Evolutionary conservation across 2,113 vertebrate genomes (phyloP).

Genomic region (Coregonus clupeaformis): DNA sequence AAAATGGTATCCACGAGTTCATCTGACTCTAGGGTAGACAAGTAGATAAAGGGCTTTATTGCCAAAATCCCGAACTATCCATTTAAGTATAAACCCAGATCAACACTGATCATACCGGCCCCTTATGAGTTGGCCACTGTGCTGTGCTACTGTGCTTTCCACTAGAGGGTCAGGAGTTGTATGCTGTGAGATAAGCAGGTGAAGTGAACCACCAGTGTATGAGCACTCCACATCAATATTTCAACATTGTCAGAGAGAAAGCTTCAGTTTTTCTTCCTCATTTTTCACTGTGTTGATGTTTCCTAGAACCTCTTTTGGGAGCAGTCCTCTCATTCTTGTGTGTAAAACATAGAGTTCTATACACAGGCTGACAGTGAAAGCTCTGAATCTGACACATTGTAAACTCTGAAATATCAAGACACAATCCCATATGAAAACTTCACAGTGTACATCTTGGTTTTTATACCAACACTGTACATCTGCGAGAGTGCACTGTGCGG

Average conservation of each 20-base stretch:
- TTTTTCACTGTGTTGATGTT: slow-evolving; percentile 16
- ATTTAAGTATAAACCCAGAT: too few species aligned
- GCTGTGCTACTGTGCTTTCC: background rate
- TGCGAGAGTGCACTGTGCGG: background rate
- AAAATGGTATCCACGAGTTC: too few species aligned
- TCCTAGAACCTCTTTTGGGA: background rate
- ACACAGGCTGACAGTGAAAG: slow-evolving; percentile 7
- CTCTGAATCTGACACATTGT: slow-evolving; percentile 22
- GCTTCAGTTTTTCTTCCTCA: background rate
- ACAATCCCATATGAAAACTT: too few species aligned
- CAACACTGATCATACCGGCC: background rate
- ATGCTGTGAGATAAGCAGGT: background rate
- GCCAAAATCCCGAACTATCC: too few species aligned
- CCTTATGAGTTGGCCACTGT: background rate
- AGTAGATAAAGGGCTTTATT: too few species aligned
- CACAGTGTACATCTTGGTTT: too few species aligned
- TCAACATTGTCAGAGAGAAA: background rate
- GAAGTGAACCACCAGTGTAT: background rate
- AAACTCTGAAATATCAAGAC: slow-evolving; percentile 25
- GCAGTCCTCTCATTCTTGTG: background rate
- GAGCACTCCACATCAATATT: background rate
- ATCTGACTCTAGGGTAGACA: too few species aligned
- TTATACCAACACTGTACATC: background rate
- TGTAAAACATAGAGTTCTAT: slow-evolving; percentile 20
- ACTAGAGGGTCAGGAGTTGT: background rate